Percentiles rank a stretch among this genome's conserved stretches.
Evolutionary conservation across 2,888 invertebrate species (phyloP).

Genomic region (Drosophila neonasuta): DNA sequence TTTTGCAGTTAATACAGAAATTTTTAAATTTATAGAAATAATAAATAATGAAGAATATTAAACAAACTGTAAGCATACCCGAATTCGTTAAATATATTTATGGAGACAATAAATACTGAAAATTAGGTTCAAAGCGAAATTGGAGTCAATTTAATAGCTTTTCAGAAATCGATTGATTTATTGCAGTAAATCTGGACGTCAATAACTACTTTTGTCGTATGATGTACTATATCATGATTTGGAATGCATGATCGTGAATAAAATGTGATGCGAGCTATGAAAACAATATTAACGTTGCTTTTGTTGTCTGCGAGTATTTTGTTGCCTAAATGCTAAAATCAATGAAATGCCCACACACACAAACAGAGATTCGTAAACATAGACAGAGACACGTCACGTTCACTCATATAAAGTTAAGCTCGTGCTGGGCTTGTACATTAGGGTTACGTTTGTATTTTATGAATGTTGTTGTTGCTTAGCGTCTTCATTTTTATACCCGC

Average conservation of each 20-base stretch:
- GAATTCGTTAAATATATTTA: background rate
- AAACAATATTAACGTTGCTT: slow-evolving; percentile 22
- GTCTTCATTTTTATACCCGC: slow-evolving; percentile 31
- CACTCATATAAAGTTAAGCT: slow-evolving; percentile 42
- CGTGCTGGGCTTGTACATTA: slow-evolving; percentile 68
- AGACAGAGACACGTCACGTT: slow-evolving; percentile 3
- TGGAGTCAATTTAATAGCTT: background rate
- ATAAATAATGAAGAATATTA: too few relatives aligned
- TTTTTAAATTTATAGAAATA: too few relatives aligned
- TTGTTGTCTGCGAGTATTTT: slow-evolving; percentile 34
- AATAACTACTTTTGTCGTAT: slow-evolving; percentile 12
- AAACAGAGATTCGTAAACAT: background rate
- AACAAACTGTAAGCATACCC: too few relatives aligned
- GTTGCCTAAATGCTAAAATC: slow-evolving; percentile 59
- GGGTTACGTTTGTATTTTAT: slow-evolving; percentile 57
- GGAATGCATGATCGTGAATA: slow-evolving; percentile 26
- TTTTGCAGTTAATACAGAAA: too few relatives aligned
- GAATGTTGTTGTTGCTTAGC: slow-evolving; percentile 24
- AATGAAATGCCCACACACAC: slow-evolving; percentile 65
- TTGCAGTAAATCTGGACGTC: background rate
- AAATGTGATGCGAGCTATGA: slow-evolving; percentile 17
- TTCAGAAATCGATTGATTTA: background rate
- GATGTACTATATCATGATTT: slow-evolving; percentile 28
- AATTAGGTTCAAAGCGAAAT: background rate
- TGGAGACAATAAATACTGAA: background rate